Base-by-base conservation (phyloP, 2,113 vertebrate genomes). In the Oxyruncus cristatus region DNA sequence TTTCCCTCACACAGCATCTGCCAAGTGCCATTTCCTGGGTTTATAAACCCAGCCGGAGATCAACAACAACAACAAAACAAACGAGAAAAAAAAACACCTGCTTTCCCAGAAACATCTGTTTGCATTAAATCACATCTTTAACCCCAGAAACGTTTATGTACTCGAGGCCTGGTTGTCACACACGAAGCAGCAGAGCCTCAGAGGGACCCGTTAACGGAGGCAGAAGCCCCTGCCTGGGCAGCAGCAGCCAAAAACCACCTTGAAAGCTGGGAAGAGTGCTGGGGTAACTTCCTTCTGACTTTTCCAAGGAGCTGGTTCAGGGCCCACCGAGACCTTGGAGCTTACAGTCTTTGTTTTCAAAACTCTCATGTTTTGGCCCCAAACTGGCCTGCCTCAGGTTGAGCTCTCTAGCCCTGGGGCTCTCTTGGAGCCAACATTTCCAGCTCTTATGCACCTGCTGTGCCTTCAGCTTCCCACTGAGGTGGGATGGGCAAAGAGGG, bases 61-160 rank as follows among this genome's bases (percentile, higher is more conserved):
- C 13, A 53, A 10, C 1, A 47, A 13, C 16, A 30, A 23, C 8
- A 44, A 16, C 32, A 10, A 39, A 37, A 6, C 5, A 39, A 61
- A 39, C 0, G 1, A 74, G 14, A 67, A 44, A 28, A 71, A 33
- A 62, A 72, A 35, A 41, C 9, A 5, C 12, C 41, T 37, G 28
- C 49, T 94, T 74, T 95, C 62, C 68, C 89, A 94, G 96, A 87
- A 93, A 95, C 0, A 0, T 71, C 71, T 85, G 50, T 70, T 86
- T 97, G 97, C 96, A 97, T 96, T 97, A 92, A 95, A 93, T 61
- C 66, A 80, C 22, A 1, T 74, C 75, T 95, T 86, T 90, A 95
- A 91, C 61, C 72, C 78, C 81, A 68, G 78, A 88, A 92, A 88
- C 53, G 63, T 56, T 27, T 0, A 14, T 24, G 59, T 47, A 18